Evolutionary conservation across 2,113 vertebrate genomes (phyloP).

Genomic region (Cacatua alba): DNA sequence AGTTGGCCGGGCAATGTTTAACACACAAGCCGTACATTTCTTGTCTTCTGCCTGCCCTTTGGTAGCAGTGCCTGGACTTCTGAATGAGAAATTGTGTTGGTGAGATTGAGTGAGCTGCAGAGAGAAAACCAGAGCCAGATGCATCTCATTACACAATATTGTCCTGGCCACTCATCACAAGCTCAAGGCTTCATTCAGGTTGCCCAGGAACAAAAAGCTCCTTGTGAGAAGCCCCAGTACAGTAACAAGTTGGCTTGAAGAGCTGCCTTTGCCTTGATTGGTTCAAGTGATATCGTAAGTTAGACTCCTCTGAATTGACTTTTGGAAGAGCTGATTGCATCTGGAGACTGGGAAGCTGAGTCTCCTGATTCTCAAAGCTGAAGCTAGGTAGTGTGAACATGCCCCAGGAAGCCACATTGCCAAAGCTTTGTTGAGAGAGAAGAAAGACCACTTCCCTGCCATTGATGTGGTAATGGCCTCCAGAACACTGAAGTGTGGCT

Average conservation of each 20-base stretch:
- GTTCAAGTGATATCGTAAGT: not conserved
- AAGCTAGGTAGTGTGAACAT: not conserved
- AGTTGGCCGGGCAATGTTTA: not conserved
- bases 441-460: not conserved
- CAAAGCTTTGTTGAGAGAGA: not conserved
- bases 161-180: not conserved
- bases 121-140: not conserved
- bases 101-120: not conserved
- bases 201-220: not conserved
- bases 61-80: not conserved
- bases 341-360: not conserved
- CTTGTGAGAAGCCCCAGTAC: not conserved
- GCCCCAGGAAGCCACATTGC: not conserved
- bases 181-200: not conserved
- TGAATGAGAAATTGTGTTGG: not conserved
- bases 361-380: not conserved
- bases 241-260: not conserved
- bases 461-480: conserved; percentile 41
- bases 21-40: accelerated
- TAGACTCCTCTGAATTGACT: conserved; percentile 1
- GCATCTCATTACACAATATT: not conserved
- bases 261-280: not conserved
- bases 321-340: not conserved
- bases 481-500: not conserved
- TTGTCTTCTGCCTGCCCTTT: not conserved